A percentile compares a stretch with the other conserved stretches of the same genome.
Conservation (phyloP, 2,113 vertebrate genomes). For the Polyodon spathula region DNA sequence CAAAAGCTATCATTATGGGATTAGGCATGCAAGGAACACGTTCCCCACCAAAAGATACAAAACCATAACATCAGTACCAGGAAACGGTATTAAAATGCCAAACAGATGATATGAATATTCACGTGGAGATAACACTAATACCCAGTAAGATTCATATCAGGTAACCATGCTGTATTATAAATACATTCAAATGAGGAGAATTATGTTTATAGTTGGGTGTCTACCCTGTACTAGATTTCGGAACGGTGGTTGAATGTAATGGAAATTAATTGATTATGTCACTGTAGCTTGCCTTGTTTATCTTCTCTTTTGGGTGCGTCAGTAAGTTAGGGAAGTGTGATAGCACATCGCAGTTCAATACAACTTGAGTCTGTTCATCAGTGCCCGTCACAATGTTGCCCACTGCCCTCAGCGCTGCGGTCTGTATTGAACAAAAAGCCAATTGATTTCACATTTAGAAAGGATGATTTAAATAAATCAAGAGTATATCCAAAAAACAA, state of each 20-base stretch:
- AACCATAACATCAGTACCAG: too few species aligned
- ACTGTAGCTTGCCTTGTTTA: constrained; percentile 85
- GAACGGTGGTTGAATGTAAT: too few species aligned
- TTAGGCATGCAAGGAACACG: neutral
- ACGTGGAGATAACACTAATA: too few species aligned
- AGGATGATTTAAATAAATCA: neutral
- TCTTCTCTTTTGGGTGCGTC: constrained; percentile 97
- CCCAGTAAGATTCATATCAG: too few species aligned
- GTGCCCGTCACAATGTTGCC: constrained; percentile 98
- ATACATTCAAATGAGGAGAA: too few species aligned
- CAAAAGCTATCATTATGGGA: constrained; percentile 12
- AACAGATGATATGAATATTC: too few species aligned
- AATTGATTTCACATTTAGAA: neutral
- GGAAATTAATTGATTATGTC: too few species aligned
- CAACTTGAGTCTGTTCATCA: constrained; percentile 96
- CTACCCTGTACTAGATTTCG: neutral
- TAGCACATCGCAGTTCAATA: constrained; percentile 97
- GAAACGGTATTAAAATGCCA: too few species aligned
- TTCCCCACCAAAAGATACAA: too few species aligned
- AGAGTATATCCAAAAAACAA: neutral
- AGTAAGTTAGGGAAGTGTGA: constrained; percentile 92
- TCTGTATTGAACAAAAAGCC: constrained; percentile 53
- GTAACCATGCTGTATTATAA: too few species aligned
- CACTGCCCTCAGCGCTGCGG: constrained; percentile 91
- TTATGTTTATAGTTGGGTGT: too few species aligned